Evolutionary conservation across 2,888 invertebrate genomes (phyloP), one percentile per base, ranked within the genome.

Genomic region (Apotomis capreana): DNA sequence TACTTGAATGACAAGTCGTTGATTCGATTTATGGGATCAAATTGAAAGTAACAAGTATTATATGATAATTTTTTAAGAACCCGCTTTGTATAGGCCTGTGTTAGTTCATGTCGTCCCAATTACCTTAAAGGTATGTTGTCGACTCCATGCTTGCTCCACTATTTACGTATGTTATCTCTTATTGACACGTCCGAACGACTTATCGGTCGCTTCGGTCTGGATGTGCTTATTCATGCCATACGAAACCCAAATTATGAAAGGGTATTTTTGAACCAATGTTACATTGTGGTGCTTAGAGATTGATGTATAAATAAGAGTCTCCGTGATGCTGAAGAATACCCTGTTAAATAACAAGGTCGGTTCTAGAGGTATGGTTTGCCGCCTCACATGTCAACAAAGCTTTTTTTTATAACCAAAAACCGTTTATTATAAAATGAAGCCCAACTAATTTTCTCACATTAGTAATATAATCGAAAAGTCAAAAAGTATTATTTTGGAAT

Each of bases 161-260:
- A 88, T 92, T 92, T 90, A 86, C 83, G 73, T 86, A 83, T 70
- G 82, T 88, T 92, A 92, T 92, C 92, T 89, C 77, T 80, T 90
- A 88, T 92, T 91, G 89, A 92, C 91, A 89, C 86, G 81, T 87
- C 83, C 84, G 84, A 87, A 86, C 85, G 84, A 89, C 87, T 91
- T 91, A 92, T 91, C 91, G 89, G 90, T 87, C 86, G 87, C 81
- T 81, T 75, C 78, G 85, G 81, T 83, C 86, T 83, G 79, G 82
- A 89, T 86, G 87, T 79, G 78, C 78, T 79, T 79, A 81, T 79
- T 78, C 77, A 79, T 76, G 75, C 46, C 61, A 37, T 54, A 8
- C 60, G 54, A 52, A 64, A 65, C 64, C 59, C 60, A 64, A 59
- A 54, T 57, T 37, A 40, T 15, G 12, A 62, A 62, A 54, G 15